Percentiles rank a stretch among this genome's conserved stretches.
phyloP scores from a whole-genome alignment of 2,797 vertebrate species.

The Microctenopoma stevenorrisi region DNA sequence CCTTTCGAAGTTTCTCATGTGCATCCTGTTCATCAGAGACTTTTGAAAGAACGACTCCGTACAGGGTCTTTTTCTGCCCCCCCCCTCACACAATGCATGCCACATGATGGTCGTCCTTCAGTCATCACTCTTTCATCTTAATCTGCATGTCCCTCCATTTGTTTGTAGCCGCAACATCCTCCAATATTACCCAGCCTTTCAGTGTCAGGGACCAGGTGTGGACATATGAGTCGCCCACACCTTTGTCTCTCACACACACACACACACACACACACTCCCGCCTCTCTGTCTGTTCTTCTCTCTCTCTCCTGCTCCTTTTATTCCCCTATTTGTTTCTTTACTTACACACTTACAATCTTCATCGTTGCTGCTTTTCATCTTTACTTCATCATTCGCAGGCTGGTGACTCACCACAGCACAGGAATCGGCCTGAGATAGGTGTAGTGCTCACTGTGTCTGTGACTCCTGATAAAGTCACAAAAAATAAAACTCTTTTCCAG shows the following conservation, averaged over 20 bases:
- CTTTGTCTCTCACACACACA: constrained; percentile 23
- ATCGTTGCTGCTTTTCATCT: not conserved
- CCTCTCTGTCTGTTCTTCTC: not conserved
- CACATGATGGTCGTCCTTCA: constrained; percentile 29
- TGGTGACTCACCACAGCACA: not conserved
- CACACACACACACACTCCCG: constrained; percentile 4
- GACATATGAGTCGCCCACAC: constrained; percentile 38
- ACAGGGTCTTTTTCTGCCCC: too few species aligned
- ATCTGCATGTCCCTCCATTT: constrained; percentile 52
- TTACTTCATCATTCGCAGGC: not conserved
- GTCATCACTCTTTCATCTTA: constrained; percentile 44
- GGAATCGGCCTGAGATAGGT: not conserved
- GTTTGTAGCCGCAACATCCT: constrained; percentile 29
- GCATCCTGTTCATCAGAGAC: not conserved
- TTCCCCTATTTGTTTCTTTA: not conserved
- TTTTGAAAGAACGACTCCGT: too few species aligned
- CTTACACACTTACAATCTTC: not conserved
- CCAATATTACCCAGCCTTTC: not conserved
- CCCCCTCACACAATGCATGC: constrained; percentile 7
- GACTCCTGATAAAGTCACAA: too few species aligned
- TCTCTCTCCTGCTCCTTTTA: not conserved
- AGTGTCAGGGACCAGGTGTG: constrained; percentile 31
- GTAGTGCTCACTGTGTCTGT: not conserved
- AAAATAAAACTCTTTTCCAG: too few species aligned
- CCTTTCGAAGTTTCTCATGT: too few species aligned